Conservation (phyloP, 2,797 vertebrate species). For the Lithobates pipiens region DNA sequence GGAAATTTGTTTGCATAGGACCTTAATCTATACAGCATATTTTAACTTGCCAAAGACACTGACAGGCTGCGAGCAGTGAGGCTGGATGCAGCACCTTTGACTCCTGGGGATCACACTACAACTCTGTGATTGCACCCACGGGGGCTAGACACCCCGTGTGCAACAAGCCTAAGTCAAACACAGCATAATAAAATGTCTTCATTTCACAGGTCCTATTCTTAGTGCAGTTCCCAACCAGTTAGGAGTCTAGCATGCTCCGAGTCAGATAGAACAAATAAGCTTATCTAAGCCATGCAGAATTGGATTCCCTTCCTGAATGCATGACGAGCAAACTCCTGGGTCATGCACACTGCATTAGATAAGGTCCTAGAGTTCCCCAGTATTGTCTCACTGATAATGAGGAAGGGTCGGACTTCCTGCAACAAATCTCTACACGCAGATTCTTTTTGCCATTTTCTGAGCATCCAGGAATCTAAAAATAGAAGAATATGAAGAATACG, state of each 20-base stretch:
- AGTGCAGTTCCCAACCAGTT: neutral
- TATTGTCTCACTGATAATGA: slow-evolving; percentile 35
- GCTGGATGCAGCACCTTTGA: too few species aligned
- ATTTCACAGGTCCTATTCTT: neutral
- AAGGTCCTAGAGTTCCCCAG: slow-evolving; percentile 6
- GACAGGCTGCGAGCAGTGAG: too few species aligned
- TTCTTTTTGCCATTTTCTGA: slow-evolving; percentile 70
- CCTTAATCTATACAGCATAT: too few species aligned
- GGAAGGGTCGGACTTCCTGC: slow-evolving; percentile 71
- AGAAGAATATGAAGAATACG: slow-evolving; percentile 59
- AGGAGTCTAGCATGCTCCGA: neutral
- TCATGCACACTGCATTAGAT: slow-evolving; percentile 42
- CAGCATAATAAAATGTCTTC: neutral
- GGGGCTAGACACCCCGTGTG: too few species aligned
- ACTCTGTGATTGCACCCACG: too few species aligned
- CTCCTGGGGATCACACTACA: too few species aligned
- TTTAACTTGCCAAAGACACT: too few species aligned
- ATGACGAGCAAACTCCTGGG: slow-evolving; percentile 24
- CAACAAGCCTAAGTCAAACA: too few species aligned
- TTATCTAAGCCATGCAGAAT: slow-evolving; percentile 53
- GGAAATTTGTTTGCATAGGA: too few species aligned
- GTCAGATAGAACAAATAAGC: slow-evolving; percentile 6
- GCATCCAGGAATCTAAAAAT: slow-evolving; percentile 74
- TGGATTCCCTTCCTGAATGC: slow-evolving; percentile 55
- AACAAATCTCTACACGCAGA: slow-evolving; percentile 76